A percentile compares a stretch with the other conserved stretches of the same genome.
These are phyloP conservation scores for Molorchus minor DNA, from an alignment of 2,888 invertebrate species.

Conservation along the genomic window DNA sequence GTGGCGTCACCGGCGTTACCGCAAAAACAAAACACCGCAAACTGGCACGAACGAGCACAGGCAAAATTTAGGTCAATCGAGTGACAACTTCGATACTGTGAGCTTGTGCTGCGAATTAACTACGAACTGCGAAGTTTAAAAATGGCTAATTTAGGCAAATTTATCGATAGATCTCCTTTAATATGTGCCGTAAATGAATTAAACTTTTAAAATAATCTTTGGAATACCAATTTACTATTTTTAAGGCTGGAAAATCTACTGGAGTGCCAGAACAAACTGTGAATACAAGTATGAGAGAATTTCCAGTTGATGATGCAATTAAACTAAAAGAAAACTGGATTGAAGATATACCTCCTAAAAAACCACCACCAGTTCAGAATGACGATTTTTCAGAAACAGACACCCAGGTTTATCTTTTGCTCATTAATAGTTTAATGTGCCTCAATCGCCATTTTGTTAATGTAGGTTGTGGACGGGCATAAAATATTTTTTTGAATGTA, in stretches of 20 bases:
- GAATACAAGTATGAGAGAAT: slow-evolving; percentile 48
- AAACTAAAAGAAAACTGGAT: slow-evolving; percentile 51
- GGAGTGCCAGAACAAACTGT: slow-evolving; percentile 44
- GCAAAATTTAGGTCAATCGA: too few species aligned
- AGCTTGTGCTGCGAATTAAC: too few species aligned
- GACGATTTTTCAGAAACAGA: slow-evolving; percentile 47
- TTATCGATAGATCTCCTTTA: slow-evolving; percentile 51
- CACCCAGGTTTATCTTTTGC: slow-evolving; percentile 43
- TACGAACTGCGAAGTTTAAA: slow-evolving; percentile 5
- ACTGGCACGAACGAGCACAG: too few species aligned
- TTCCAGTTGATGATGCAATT: slow-evolving; percentile 50
- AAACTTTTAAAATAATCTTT: neutral
- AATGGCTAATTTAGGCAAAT: slow-evolving; percentile 55
- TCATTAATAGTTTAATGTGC: too few species aligned
- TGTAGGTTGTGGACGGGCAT: too few species aligned
- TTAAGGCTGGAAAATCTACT: slow-evolving; percentile 42
- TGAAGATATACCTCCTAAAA: slow-evolving; percentile 35
- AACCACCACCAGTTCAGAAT: slow-evolving; percentile 45
- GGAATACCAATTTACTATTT: neutral
- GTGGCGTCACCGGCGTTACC: too few species aligned
- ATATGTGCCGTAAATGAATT: slow-evolving; percentile 37
- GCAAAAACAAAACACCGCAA: too few species aligned
- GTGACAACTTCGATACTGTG: too few species aligned
- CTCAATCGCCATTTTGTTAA: too few species aligned
- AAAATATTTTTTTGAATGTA: too few species aligned